Conservation (phyloP, 2,888 invertebrate genomes). For the Anodontia alba region DNA sequence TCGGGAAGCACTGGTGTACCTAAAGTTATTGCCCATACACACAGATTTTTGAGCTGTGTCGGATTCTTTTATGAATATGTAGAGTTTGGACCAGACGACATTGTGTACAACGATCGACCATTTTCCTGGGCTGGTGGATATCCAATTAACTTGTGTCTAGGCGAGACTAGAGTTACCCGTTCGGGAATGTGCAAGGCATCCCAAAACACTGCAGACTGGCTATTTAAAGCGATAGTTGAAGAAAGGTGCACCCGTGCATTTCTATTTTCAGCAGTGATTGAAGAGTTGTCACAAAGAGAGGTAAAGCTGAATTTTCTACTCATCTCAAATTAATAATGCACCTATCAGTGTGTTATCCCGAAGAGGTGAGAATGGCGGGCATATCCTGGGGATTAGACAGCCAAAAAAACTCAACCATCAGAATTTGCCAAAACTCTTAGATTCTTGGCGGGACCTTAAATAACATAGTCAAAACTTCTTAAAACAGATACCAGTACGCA, state of each 20-base stretch:
- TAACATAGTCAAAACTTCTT: too few relatives aligned
- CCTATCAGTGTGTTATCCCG: too few relatives aligned
- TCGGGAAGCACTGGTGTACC: not conserved
- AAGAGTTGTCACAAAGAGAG: not conserved
- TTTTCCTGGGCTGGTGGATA: slow-evolving; percentile 30
- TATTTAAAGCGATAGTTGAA: not conserved
- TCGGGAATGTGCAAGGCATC: slow-evolving; percentile 1
- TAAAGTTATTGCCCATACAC: not conserved
- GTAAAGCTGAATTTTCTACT: too few relatives aligned
- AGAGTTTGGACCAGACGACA: not conserved
- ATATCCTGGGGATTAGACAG: too few relatives aligned
- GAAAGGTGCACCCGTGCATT: not conserved
- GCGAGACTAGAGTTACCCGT: slow-evolving; percentile 18
- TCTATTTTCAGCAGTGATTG: not conserved
- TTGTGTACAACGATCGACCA: slow-evolving; percentile 11
- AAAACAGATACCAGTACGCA: too few relatives aligned
- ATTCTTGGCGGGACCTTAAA: too few relatives aligned
- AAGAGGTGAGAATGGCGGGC: too few relatives aligned
- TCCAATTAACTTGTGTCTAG: not conserved
- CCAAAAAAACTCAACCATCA: too few relatives aligned
- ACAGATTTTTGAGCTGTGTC: not conserved
- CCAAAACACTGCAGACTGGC: not conserved
- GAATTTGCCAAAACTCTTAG: too few relatives aligned
- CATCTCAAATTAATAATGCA: too few relatives aligned
- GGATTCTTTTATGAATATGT: not conserved